Percentiles rank a stretch among this genome's conserved stretches.
phyloP scores from a whole-genome alignment of 2,113 vertebrate species.

The Myanophis thanlyinensis region DNA sequence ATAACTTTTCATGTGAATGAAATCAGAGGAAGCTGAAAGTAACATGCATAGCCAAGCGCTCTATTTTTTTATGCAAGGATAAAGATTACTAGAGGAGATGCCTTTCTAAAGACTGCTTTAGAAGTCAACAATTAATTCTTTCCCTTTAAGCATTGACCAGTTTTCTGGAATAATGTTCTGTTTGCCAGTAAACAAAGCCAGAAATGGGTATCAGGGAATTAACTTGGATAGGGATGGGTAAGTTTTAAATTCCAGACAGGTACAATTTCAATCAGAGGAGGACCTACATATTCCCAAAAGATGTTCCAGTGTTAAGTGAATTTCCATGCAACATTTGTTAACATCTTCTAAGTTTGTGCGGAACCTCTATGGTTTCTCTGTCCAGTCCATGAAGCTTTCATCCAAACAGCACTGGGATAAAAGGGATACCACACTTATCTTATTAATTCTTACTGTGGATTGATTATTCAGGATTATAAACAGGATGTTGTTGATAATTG shows the following conservation, averaged over 20 bases:
- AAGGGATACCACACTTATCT: not conserved
- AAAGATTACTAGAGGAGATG: not conserved
- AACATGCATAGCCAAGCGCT: not conserved
- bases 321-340: not conserved
- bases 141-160: not conserved
- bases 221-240: not conserved
- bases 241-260: not conserved
- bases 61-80: not conserved
- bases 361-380: not conserved
- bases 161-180: not conserved
- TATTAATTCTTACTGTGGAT: not conserved
- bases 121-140: not conserved
- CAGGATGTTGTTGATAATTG: not conserved
- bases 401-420: not conserved
- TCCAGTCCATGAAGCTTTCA: not conserved
- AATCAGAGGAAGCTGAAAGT: not conserved
- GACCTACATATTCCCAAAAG: not conserved
- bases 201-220: not conserved
- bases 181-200: not conserved
- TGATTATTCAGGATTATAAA: not conserved
- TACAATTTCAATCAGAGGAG: not conserved
- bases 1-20: constrained; percentile 7
- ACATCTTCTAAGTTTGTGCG: not conserved
- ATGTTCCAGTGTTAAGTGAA: not conserved
- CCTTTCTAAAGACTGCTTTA: not conserved